phyloP scores from a whole-genome alignment of 1,140 invertebrate species.

The Scylla paramamosain region DNA sequence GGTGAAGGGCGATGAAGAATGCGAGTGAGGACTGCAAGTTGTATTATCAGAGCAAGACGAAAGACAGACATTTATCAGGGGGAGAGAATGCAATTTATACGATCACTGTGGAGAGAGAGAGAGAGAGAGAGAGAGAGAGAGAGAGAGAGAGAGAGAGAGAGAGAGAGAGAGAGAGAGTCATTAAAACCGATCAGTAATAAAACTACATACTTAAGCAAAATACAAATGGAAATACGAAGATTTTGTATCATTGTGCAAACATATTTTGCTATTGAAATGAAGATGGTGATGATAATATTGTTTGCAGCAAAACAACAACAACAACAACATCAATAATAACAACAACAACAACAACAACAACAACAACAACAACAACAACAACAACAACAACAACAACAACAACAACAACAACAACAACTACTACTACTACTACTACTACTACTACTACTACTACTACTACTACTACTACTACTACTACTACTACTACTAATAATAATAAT shows the following conservation, averaged over 20 bases:
- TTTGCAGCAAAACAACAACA: no score
- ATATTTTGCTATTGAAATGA: background rate
- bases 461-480: no score
- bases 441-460: no score
- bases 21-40: background rate
- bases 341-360: no score
- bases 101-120: background rate
- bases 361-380: background rate
- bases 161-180: background rate
- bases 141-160: no score
- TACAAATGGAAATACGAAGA: background rate
- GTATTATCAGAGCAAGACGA: slow-evolving; percentile 22
- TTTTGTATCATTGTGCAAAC: background rate
- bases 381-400: background rate
- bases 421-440: no score
- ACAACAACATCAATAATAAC: no score
- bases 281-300: background rate
- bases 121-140: no score
- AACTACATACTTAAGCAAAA: background rate
- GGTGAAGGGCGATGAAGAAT: slow-evolving; percentile 19
- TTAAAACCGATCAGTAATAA: background rate
- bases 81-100: slow-evolving; percentile 14
- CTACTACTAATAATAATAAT: no score
- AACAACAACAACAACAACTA: no score
- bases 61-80: background rate